Conservation (phyloP, 2,888 invertebrate species). For the Epirrhoe tristata region DNA sequence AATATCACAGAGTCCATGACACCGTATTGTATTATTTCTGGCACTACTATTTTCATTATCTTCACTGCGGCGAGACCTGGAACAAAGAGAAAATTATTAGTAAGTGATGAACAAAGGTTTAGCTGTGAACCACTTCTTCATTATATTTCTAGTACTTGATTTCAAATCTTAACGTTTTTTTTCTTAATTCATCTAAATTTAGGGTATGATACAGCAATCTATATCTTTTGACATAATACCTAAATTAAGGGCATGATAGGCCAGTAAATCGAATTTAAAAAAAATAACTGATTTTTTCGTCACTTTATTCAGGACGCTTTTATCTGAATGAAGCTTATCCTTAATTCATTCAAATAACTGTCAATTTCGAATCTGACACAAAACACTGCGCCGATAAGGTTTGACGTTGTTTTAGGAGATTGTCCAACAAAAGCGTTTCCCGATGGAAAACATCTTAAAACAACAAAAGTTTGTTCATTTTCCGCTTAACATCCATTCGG, state of each 20-base stretch:
- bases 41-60: slow-evolving; percentile 87
- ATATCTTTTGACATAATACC: too few relatives aligned
- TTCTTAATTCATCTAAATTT: too few relatives aligned
- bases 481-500: slow-evolving; percentile 48
- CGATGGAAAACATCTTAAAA: slow-evolving; percentile 42
- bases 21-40: slow-evolving; percentile 86
- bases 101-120: slow-evolving; percentile 30
- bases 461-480: slow-evolving; percentile 47
- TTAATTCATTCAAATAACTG: neutral
- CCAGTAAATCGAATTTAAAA: neutral
- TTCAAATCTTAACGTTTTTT: too few relatives aligned
- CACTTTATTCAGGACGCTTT: too few relatives aligned
- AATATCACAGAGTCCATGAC: slow-evolving; percentile 87
- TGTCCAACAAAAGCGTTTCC: slow-evolving; percentile 42
- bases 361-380: slow-evolving; percentile 13
- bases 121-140: slow-evolving; percentile 5
- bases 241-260: too few relatives aligned
- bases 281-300: slow-evolving; percentile 2
- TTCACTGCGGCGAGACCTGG: slow-evolving; percentile 85
- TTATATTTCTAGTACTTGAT: too few relatives aligned
- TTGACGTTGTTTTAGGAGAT: slow-evolving; percentile 39
- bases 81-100: slow-evolving; percentile 58
- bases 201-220: too few relatives aligned
- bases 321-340: neutral
- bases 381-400: slow-evolving; percentile 37